phyloP scores from a whole-genome alignment of 2,888 invertebrate genomes.

The Lithophane leautieri region DNA sequence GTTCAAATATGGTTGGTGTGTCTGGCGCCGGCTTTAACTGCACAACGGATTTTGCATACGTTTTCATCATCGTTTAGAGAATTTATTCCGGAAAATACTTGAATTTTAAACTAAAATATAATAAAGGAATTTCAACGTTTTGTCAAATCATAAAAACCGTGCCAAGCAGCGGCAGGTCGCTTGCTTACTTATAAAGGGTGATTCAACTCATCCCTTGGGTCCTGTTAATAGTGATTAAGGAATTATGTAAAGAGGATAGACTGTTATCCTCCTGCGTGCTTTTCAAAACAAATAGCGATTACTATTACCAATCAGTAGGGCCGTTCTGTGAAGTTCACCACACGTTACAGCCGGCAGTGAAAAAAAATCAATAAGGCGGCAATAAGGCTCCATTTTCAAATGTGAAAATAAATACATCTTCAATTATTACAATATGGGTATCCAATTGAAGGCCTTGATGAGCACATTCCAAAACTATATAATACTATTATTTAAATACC shows the following conservation, averaged over 20 bases:
- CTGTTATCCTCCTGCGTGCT: constrained; percentile 2
- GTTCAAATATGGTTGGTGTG: too few relatives aligned
- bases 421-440: too few relatives aligned
- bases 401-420: too few relatives aligned
- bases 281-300: constrained; percentile 17
- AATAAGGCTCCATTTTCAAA: too few relatives aligned
- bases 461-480: too few relatives aligned
- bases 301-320: constrained; percentile 11
- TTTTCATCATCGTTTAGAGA: neutral
- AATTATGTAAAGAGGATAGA: constrained; percentile 14
- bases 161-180: neutral
- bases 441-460: too few relatives aligned
- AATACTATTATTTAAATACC: too few relatives aligned
- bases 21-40: too few relatives aligned
- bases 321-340: neutral
- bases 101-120: neutral
- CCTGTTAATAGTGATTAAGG: constrained; percentile 2
- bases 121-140: neutral
- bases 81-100: neutral
- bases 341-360: neutral
- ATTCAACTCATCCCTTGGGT: constrained; percentile 1
- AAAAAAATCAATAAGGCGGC: too few relatives aligned
- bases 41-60: neutral
- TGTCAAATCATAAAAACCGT: neutral
- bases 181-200: neutral